Percentiles rank a stretch among this genome's conserved stretches.
These are phyloP conservation scores for Rhimphoctona megacephalus DNA, from an alignment of 2,888 invertebrate genomes.

Conservation along the genomic window DNA sequence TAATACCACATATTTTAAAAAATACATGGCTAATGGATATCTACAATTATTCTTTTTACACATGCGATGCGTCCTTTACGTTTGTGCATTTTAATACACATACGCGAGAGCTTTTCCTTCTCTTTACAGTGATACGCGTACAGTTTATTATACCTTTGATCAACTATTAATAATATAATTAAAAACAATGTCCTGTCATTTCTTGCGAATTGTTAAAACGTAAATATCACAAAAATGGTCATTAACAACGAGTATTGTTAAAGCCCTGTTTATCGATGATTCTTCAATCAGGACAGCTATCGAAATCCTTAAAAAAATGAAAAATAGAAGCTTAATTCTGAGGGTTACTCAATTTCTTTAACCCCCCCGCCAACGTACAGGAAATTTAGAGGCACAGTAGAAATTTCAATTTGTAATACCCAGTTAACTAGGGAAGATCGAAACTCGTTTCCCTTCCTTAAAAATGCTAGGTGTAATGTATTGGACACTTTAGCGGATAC, in stretches of 20 bases:
- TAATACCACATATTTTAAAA: constrained; percentile 54
- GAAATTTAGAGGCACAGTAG: no score
- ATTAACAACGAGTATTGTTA: constrained; percentile 63
- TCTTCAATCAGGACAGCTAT: constrained; percentile 46
- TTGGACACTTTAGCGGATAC: no score
- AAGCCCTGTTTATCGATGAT: constrained; percentile 46
- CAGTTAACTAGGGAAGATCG: no score
- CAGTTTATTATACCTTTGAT: constrained; percentile 28
- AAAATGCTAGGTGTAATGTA: no score
- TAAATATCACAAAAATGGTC: constrained; percentile 71
- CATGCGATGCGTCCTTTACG: constrained; percentile 13
- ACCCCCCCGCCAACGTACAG: no score
- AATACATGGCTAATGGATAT: constrained; percentile 47
- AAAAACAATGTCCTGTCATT: constrained; percentile 23
- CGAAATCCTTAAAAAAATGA: constrained; percentile 70
- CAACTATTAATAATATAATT: constrained; percentile 21
- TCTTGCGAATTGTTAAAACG: constrained; percentile 59
- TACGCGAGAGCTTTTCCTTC: constrained; percentile 22
- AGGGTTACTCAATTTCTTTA: not conserved
- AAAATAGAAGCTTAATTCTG: constrained; percentile 7
- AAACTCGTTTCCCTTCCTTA: no score
- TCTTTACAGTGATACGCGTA: constrained; percentile 36
- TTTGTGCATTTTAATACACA: constrained; percentile 45
- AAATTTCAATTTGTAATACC: no score
- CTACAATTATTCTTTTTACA: constrained; percentile 38